Percentiles rank a stretch among this genome's conserved stretches.
phyloP scores from a whole-genome alignment of 2,888 invertebrate species.

The Gerris lacustris region DNA sequence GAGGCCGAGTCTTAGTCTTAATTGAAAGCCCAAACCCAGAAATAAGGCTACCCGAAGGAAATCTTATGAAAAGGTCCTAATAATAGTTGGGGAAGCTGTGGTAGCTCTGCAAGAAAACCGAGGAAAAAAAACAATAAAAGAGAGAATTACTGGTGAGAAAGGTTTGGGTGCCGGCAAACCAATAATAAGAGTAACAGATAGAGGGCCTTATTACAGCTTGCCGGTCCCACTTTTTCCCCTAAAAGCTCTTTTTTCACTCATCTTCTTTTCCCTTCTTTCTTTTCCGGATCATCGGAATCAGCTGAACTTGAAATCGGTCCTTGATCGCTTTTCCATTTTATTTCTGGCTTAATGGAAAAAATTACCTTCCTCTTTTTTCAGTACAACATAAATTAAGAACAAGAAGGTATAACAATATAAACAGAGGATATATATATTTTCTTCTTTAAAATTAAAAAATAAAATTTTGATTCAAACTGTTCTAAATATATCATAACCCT shows the following conservation, averaged over 20 bases:
- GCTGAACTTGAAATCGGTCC: neutral
- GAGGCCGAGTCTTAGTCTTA: neutral
- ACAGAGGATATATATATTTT: too few relatives aligned
- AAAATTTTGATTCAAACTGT: too few relatives aligned
- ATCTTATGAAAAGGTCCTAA: too few relatives aligned
- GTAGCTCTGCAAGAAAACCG: neutral
- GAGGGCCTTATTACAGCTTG: neutral
- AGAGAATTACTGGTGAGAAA: neutral
- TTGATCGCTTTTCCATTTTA: too few relatives aligned
- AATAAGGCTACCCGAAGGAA: too few relatives aligned
- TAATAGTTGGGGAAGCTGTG: too few relatives aligned
- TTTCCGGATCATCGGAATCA: neutral
- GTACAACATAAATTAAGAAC: too few relatives aligned
- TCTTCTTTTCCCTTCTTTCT: neutral
- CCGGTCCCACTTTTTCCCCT: neutral
- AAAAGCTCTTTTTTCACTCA: neutral
- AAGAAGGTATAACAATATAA: too few relatives aligned
- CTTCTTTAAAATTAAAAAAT: too few relatives aligned
- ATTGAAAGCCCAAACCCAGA: neutral
- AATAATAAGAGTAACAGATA: conserved; percentile 3
- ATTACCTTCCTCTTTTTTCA: too few relatives aligned
- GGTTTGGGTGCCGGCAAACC: neutral
- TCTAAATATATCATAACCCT: too few relatives aligned
- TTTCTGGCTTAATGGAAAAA: too few relatives aligned
- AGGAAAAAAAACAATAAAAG: conserved; percentile 1